Evolutionary conservation across 2,113 vertebrate genomes (phyloP), one percentile per base, ranked within the genome.

Genomic region (Malurus melanocephalus): DNA sequence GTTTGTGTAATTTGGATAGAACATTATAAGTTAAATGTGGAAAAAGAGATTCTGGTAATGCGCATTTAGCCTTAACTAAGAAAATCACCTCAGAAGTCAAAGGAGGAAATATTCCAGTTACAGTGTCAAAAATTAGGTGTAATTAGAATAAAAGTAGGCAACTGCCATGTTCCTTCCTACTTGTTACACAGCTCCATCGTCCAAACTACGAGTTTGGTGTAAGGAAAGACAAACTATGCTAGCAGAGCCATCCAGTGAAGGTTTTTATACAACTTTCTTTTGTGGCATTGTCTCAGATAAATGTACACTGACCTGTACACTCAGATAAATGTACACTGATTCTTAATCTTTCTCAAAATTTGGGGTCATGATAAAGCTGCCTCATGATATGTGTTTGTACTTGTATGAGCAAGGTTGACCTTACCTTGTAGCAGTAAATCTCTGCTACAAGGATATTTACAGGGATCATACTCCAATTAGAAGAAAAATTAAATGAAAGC

Each of bases 51-150:
- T 68, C 23, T 42, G 18, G 18, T 42, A 49, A 49, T 5, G 2
- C 17, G 18, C 5, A 28, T 71, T 62, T 66, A 76, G 11, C 23
- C 16, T 52, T 67, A 67, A 49, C 30, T 38, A 14, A 83, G 59
- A 33, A 89, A 83, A 11, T 6, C 10, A 62, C 7, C 21, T 77
- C 32, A 32, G 42, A 71, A 67, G 27, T 40, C 13, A 72, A 33
- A 33, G 10, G 13, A 60, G 13, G 61, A 66, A 78, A 40, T 45
- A 6, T 0, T 0, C 30, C 4, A 2, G 11, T 52, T 66, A 49
- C 1, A 3, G 24, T 57, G 18, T 28, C 32, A 16, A 53, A 67
- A 55, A 21, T 11, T 22, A 57, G 35, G 6, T 28, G 22, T 24
- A 84, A 22, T n/a, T 71, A 33, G n/a, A 62, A 12, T 66, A 45